Percentiles rank a stretch among this genome's conserved stretches.
Conservation (phyloP, 2,888 invertebrate genomes). For the Caenorhabditis panamensis region DNA sequence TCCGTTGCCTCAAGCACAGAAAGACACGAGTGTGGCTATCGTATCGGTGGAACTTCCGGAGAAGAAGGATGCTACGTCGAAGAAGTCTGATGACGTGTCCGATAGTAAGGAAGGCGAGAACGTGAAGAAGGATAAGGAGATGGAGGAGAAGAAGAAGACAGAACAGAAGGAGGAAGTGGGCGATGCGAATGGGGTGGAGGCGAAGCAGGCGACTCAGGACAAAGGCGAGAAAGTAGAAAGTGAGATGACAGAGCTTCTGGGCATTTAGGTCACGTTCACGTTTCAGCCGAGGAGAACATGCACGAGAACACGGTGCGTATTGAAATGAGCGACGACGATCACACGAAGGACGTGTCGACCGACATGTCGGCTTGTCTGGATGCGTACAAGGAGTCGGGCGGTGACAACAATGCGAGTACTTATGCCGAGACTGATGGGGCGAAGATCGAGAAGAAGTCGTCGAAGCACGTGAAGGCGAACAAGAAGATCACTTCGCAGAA, state of each 20-base stretch:
- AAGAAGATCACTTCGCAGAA: conserved; percentile 9
- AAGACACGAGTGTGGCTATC: not conserved
- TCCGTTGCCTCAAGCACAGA: not conserved
- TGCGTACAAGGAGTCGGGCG: conserved; percentile 1
- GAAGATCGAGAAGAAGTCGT: conserved; percentile 17
- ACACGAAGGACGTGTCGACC: conserved; percentile 18
- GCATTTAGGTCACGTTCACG: no score
- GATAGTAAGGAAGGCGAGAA: not conserved
- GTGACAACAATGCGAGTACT: not conserved
- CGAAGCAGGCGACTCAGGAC: not conserved
- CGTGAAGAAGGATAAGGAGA: not conserved
- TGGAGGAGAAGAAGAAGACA: conserved; percentile 19
- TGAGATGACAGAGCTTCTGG: not conserved
- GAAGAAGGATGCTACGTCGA: conserved; percentile 2
- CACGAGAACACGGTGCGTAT: conserved; percentile 49
- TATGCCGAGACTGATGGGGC: not conserved
- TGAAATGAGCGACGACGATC: conserved; percentile 49
- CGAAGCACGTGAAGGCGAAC: not conserved
- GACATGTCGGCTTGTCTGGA: conserved; percentile 18
- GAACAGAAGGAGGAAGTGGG: conserved; percentile 12
- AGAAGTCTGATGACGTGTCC: not conserved
- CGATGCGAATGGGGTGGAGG: not conserved
- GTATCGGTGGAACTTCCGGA: not conserved
- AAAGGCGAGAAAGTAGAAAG: conserved; percentile 11
- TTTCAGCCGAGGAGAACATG: not conserved